phyloP scores from a whole-genome alignment of 1,140 invertebrate genomes.

The Wasmannia auropunctata region DNA sequence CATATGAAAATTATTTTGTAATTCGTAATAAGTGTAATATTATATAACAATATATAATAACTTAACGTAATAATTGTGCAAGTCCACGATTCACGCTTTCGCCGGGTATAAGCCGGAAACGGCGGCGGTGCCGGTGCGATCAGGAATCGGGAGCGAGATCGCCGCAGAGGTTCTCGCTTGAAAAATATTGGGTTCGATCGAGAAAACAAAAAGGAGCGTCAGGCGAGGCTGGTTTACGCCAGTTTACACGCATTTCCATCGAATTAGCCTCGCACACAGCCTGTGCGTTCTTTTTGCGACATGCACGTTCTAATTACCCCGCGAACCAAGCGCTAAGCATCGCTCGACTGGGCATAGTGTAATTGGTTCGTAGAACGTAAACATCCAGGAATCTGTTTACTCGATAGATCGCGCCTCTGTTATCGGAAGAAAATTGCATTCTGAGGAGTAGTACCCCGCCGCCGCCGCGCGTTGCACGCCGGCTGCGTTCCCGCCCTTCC shows the following conservation, averaged over 20 bases:
- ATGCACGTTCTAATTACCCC: constrained; percentile 67
- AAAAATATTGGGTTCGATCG: constrained; percentile 14
- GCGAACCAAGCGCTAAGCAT: constrained; percentile 63
- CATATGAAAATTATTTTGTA: neutral
- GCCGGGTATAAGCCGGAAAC: neutral
- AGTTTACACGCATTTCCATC: constrained; percentile 59
- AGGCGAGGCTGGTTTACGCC: constrained; percentile 51
- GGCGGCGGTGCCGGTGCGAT: neutral
- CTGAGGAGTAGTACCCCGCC: neutral
- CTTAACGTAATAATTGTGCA: neutral
- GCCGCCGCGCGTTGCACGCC: neutral
- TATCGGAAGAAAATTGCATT: constrained; percentile 63
- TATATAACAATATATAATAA: neutral
- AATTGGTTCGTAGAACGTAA: constrained; percentile 48
- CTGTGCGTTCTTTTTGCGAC: constrained; percentile 58
- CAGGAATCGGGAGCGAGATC: neutral
- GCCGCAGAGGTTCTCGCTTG: constrained; percentile 2
- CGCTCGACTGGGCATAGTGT: constrained; percentile 59
- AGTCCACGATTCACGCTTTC: neutral
- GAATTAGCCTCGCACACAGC: constrained; percentile 58
- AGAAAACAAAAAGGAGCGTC: constrained; percentile 45
- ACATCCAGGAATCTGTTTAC: constrained; percentile 62
- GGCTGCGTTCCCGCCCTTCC: constrained; percentile 32
- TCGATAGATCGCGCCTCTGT: constrained; percentile 47
- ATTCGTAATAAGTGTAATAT: neutral